Evolutionary conservation across 30 jellyfish, hydroid and myxozoan genomes (phyloP).

Genomic region (Phacellophora camtschatica): DNA sequence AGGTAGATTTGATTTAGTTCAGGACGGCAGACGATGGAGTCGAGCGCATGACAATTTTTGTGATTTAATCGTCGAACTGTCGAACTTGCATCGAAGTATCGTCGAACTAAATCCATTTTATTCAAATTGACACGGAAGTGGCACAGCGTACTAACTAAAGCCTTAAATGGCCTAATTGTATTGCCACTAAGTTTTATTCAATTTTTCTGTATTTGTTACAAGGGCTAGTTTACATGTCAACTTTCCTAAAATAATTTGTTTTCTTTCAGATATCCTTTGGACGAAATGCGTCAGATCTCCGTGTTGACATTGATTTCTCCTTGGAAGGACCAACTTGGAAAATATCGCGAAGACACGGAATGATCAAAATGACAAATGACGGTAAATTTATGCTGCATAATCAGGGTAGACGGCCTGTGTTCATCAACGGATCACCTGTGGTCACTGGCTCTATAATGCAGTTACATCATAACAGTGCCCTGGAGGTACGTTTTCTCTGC

Average conservation of each 20-base stretch:
- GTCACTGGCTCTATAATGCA: constrained; percentile 55
- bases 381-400: constrained; percentile 51
- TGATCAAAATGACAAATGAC: constrained; percentile 36
- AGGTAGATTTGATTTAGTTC: too few relatives aligned
- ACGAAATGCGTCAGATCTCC: constrained; percentile 55
- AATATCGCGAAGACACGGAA: constrained; percentile 90
- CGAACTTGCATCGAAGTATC: too few relatives aligned
- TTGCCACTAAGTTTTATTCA: too few relatives aligned
- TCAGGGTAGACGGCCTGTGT: constrained; percentile 86
- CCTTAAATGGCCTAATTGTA: too few relatives aligned
- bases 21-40: too few relatives aligned
- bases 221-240: neutral
- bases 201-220: too few relatives aligned
- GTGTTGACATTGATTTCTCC: constrained; percentile 89
- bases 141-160: too few relatives aligned
- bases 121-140: too few relatives aligned
- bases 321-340: constrained; percentile 96
- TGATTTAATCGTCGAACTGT: too few relatives aligned
- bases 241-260: neutral
- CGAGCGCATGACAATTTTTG: too few relatives aligned
- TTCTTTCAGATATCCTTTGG: constrained; percentile 78
- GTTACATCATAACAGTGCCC: constrained; percentile 60
- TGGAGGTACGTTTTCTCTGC: constrained; percentile 38
- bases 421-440: constrained; percentile 78
- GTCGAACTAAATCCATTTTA: too few relatives aligned